Percentiles rank a stretch among this genome's conserved stretches.
Conservation (phyloP, 2,888 invertebrate genomes). For the Adineta ricciae region DNA sequence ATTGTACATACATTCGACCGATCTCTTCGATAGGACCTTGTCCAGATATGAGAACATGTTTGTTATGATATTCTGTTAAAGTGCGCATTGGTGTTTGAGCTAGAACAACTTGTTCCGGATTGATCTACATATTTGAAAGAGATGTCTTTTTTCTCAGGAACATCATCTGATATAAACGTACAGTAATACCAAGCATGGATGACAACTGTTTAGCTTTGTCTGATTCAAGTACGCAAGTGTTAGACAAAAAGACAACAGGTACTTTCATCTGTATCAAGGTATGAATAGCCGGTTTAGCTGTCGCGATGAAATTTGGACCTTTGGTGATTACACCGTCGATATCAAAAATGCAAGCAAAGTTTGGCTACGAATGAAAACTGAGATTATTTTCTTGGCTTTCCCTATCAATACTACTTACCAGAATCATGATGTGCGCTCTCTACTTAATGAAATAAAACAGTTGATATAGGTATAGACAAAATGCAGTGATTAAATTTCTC, state of each 20-base stretch:
- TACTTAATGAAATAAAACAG: neutral
- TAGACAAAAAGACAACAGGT: slow-evolving; percentile 27
- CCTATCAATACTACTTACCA: neutral
- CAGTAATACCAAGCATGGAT: slow-evolving; percentile 22
- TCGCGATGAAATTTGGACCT: slow-evolving; percentile 21
- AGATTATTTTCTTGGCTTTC: neutral
- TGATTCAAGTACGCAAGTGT: neutral
- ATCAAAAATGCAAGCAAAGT: slow-evolving; percentile 22
- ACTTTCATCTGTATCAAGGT: slow-evolving; percentile 18
- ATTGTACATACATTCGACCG: slow-evolving; percentile 1
- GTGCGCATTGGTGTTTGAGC: slow-evolving; percentile 25
- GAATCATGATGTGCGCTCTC: neutral
- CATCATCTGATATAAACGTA: neutral
- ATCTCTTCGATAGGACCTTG: slow-evolving; percentile 22
- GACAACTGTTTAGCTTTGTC: slow-evolving; percentile 23
- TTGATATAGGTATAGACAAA: too few relatives aligned
- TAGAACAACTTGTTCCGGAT: slow-evolving; percentile 30
- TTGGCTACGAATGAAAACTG: neutral
- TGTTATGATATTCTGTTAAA: slow-evolving; percentile 27
- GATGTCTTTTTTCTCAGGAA: too few relatives aligned
- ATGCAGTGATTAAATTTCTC: too few relatives aligned
- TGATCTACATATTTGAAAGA: neutral
- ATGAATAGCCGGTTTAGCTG: slow-evolving; percentile 30
- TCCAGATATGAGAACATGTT: slow-evolving; percentile 27
- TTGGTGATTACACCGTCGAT: slow-evolving; percentile 32